phyloP scores from a whole-genome alignment of 2,113 vertebrate genomes.

The Eclectus roratus region DNA sequence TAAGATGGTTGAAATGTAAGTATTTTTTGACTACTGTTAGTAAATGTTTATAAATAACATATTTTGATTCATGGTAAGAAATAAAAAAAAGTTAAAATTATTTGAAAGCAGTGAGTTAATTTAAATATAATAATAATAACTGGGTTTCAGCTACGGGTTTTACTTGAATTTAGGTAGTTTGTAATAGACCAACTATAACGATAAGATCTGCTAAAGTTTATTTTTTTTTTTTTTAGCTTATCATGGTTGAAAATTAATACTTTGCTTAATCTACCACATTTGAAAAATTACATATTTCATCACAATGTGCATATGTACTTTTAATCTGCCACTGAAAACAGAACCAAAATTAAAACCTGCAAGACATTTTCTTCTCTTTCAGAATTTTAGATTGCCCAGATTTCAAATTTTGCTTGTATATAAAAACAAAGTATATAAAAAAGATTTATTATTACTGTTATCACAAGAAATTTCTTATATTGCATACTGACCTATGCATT shows the following conservation, averaged over 20 bases:
- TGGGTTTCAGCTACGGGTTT: not conserved
- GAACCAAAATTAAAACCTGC: not conserved
- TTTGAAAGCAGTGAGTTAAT: not conserved
- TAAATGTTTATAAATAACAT: not conserved
- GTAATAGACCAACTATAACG: not conserved
- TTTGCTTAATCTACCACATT: not conserved
- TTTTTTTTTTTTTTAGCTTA: constrained; percentile 6
- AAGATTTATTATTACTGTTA: not conserved
- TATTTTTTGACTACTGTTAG: not conserved
- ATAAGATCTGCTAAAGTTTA: not conserved
- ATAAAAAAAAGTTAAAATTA: not conserved
- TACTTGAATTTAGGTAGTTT: not conserved
- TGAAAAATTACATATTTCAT: not conserved
- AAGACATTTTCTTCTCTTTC: not conserved
- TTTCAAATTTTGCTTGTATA: not conserved
- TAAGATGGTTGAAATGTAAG: not conserved
- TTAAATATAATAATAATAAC: not conserved
- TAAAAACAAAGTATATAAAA: not conserved
- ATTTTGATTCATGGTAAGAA: not conserved
- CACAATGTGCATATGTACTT: not conserved
- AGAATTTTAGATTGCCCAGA: not conserved
- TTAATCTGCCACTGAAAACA: not conserved
- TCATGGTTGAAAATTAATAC: not conserved
- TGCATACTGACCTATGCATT: not conserved
- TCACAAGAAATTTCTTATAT: not conserved